phyloP scores from a whole-genome alignment of 2,797 vertebrate genomes.

The Crax fasciolata region DNA sequence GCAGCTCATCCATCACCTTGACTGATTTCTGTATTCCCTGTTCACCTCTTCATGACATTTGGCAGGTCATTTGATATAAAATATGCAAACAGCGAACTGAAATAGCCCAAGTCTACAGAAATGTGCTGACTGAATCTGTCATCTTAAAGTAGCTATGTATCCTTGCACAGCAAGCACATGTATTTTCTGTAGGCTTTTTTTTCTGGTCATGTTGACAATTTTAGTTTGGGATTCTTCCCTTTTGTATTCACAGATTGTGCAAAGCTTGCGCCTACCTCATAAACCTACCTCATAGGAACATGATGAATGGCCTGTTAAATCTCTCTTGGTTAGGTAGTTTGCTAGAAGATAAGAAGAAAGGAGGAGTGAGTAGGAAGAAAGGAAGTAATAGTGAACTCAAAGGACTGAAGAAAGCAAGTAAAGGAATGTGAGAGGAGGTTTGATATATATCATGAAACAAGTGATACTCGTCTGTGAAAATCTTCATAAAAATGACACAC shows the following conservation, averaged over 20 bases:
- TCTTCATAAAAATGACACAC: slow-evolving; percentile 64
- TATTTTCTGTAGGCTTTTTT: not conserved
- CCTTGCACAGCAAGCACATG: not conserved
- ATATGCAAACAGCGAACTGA: slow-evolving; percentile 57
- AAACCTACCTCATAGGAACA: not conserved
- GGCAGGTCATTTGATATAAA: slow-evolving; percentile 70
- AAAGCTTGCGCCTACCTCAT: not conserved
- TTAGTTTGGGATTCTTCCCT: not conserved
- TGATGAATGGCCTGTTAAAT: not conserved
- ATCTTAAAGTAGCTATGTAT: not conserved
- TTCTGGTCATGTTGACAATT: not conserved
- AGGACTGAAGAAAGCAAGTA: not conserved
- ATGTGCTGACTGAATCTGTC: slow-evolving; percentile 27
- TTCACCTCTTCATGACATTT: slow-evolving; percentile 76
- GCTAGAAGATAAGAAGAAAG: not conserved
- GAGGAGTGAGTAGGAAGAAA: not conserved
- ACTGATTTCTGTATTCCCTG: slow-evolving; percentile 78
- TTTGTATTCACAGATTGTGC: not conserved
- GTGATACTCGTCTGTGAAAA: slow-evolving; percentile 11
- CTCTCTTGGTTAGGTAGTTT: not conserved
- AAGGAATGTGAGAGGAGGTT: not conserved
- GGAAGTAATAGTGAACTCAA: not conserved
- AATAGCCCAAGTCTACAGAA: slow-evolving; percentile 59
- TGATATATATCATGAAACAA: slow-evolving; percentile 29
- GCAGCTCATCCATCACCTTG: slow-evolving; percentile 79